Evolutionary conservation across 2,797 vertebrate genomes (phyloP).

Genomic region (Poecilia gillii): DNA sequence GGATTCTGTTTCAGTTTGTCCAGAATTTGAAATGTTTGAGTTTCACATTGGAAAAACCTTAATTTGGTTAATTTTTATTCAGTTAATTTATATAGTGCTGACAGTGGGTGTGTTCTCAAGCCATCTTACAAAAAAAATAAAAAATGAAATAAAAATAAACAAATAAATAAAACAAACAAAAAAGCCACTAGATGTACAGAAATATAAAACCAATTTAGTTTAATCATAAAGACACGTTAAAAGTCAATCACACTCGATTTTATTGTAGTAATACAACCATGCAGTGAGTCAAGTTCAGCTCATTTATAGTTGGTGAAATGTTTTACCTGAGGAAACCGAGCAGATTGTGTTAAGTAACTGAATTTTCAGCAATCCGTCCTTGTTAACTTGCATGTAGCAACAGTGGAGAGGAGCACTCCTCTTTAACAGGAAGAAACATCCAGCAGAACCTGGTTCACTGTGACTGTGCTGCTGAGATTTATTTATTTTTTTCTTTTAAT

Average conservation of each 20-base stretch:
- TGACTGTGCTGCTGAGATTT: not conserved
- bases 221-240: no score
- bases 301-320: no score
- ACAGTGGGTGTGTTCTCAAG: not conserved
- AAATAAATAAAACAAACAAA: no score
- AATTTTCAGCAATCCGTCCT: not conserved
- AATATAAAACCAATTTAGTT: no score
- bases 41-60: not conserved
- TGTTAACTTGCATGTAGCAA: not conserved
- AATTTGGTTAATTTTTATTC: not conserved
- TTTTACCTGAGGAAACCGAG: not conserved
- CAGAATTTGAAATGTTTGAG: not conserved
- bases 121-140: not conserved
- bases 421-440: not conserved
- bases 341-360: not conserved
- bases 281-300: no score
- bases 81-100: not conserved
- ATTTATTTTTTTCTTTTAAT: no score
- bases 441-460: not conserved
- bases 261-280: no score
- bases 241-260: no score
- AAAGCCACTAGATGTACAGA: no score
- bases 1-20: not conserved
- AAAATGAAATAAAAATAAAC: no score
- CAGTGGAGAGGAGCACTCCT: not conserved